Evolutionary conservation across 2,113 vertebrate species (phyloP), one percentile per base, ranked within the genome.

Genomic region (Tychaedon coryphoeus): DNA sequence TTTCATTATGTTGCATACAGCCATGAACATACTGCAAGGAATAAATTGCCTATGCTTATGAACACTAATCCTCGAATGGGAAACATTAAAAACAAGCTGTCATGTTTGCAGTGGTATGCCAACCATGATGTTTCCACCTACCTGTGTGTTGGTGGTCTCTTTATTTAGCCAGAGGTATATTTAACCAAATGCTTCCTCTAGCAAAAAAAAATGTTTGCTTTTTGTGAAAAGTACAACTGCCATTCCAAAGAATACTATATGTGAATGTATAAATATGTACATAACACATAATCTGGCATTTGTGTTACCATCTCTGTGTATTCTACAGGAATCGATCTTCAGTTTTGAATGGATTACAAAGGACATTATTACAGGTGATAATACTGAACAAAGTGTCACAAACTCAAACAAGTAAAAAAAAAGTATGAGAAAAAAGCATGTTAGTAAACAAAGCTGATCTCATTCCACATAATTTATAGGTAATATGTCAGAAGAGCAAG

Each of bases 31-130:
- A 81, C 20, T 69, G 70, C 90, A 70, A 12, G 14, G 60, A 86
- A 90, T 83, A 83, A 92, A 80, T 61, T 90, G 51, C 43, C 47
- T 40, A 3, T 33, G 83, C 34, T 94, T 90, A 86, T 8, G 34
- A 94, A 77, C 88, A 71, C 24, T 91, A 80, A 88, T 62, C 33
- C 67, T 84, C 51, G 73, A 50, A 88, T 25, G 38, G 48, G 51
- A 96, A 94, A 83, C 7, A 93, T 77, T 80, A 74, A 77, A 93
- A 93, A 15, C 72, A 88, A 88, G 43, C 56, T 80, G 60, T n/a
- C 1, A 0, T 3, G 3, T 84, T 67, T 77, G 88, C 83, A 92
- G 79, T 23, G 34, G 69, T 43, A 20, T 36, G 48, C 56, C 79
- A 91, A 66, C 60, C 34, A n/a, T 8, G 38, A 26, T 12, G 51